A percentile compares a stretch with the other conserved stretches of the same genome.
These are phyloP conservation scores for Apodemia duryi DNA, from an alignment of 2,888 invertebrate genomes.

Conservation along the genomic window DNA sequence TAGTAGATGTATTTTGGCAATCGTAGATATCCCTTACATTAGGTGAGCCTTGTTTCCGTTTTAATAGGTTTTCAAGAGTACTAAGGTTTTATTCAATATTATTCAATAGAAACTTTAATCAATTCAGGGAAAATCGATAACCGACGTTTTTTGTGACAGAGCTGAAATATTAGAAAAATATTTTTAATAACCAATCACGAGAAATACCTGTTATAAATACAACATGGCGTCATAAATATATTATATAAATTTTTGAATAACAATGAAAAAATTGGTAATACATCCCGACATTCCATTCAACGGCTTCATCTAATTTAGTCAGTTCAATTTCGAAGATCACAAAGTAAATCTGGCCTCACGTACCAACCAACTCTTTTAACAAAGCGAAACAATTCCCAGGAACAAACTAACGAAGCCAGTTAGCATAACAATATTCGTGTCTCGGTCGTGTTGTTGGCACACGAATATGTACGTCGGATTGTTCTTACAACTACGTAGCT, in stretches of 20 bases:
- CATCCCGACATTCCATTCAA: slow-evolving; percentile 17
- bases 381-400: slow-evolving; percentile 68
- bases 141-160: not conserved
- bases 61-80: too few species aligned
- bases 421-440: slow-evolving; percentile 75
- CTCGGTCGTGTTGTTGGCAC: slow-evolving; percentile 44
- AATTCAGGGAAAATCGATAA: not conserved
- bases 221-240: not conserved
- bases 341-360: slow-evolving; percentile 54
- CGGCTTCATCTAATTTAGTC: slow-evolving; percentile 44
- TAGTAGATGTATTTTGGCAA: too few species aligned
- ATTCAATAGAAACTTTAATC: not conserved
- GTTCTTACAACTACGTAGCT: slow-evolving; percentile 65
- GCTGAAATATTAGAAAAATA: not conserved
- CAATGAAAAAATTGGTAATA: not conserved
- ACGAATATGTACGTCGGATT: slow-evolving; percentile 52
- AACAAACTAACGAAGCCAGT: slow-evolving; percentile 77
- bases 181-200: not conserved
- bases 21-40: too few species aligned
- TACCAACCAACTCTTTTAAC: slow-evolving; percentile 52
- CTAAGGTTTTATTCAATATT: too few species aligned
- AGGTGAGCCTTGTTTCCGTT: too few species aligned
- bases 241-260: not conserved
- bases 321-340: slow-evolving; percentile 51
- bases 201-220: not conserved